Evolutionary conservation across 2,113 vertebrate species (phyloP), one percentile per base, ranked within the genome.

Genomic region (Leptocoma aspasia): DNA sequence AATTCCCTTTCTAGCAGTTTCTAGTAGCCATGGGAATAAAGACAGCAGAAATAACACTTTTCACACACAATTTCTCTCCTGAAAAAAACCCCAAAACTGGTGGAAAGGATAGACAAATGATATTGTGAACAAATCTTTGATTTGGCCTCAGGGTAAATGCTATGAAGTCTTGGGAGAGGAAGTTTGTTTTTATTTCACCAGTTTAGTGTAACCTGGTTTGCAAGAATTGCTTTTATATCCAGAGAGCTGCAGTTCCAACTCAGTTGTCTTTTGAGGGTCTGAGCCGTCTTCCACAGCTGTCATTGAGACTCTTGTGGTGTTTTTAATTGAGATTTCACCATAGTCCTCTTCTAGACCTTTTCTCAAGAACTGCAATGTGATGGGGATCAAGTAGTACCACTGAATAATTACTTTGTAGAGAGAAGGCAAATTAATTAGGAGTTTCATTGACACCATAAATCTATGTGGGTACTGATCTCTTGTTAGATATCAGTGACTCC

Each of bases 1-100:
- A 73, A 2, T 52, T 96, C 70, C 35, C n/a, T 91, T 82, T 82
- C 82, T 85, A 76, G 66, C 47, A 60, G 27, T 82, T 95, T 87
- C 60, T 77, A 94, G 96, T 86, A 95, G 92, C 87, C 68, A 66
- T 94, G 94, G 94, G 93, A 91, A 95, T 73, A 52, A 15, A 77
- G 93, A 73, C 68, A 90, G 52, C 52, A 95, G 85, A 96, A 96
- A 94, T 94, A 76, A 66, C 88, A 95, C 82, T 90, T 91, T 49
- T 72, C 44, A 26, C n/a, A 68, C 28, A 28, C 47, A 28, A 22
- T 79, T 95, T 77, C 56, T 87, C 15, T 83, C 47, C 50, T 80
- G 60, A 37, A 69, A 77, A 71, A 49, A 37, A 2, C 0, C 6
- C 12, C 31, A 2, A 53, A 85, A 92, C 50, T 90, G 66, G 16